Evolutionary conservation across 2,888 invertebrate species (phyloP), one percentile per base, ranked within the genome.

Genomic region (Dasysyrphus tricinctus): DNA sequence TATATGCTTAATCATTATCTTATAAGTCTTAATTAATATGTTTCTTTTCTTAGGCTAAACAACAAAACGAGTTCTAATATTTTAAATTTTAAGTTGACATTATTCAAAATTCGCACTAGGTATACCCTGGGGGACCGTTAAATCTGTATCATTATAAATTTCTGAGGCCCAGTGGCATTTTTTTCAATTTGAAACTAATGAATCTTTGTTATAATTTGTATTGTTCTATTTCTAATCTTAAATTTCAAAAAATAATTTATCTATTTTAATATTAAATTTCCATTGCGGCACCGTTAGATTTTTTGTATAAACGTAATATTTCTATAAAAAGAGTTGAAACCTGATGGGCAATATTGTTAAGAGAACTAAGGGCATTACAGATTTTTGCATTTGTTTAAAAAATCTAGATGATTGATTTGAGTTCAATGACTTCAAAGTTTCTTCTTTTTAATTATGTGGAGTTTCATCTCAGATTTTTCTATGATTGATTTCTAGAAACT

Each of bases 21-120:
- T 56, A 12, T 57, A 67, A 37, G 49, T 67, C 37, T 19, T 49
- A 67, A 67, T 67, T 67, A 49, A 49, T 67, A 34, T 49, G 47
- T 61, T 34, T 57, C 9, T 47, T 29, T 34, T 19, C 2, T 47
- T 16, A n/a, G 6, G 2, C 32, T 32, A 11, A 44, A 44, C 0
- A 63, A 44, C 8, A 9, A 2, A 63, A 44, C 14, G 5, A 63
- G 39, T 63, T 63, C 29, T 39, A 32, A 63, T 44, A 32, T 44
- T 44, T 63, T n/a, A n/a, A 29, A 44, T 63, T 63, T 63, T n/a
- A 63, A 32, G 11, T 63, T 63, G 63, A 63, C 63, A 63, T n/a
- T 44, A 44, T 44, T 63, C n/a, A 63, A 44, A 44, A 63, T 63
- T 63, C 5, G 42, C 63, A 59, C 12, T 16, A 59, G 9, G 12